phyloP scores from a whole-genome alignment of 2,797 vertebrate genomes.

The Austrolebias charrua region DNA sequence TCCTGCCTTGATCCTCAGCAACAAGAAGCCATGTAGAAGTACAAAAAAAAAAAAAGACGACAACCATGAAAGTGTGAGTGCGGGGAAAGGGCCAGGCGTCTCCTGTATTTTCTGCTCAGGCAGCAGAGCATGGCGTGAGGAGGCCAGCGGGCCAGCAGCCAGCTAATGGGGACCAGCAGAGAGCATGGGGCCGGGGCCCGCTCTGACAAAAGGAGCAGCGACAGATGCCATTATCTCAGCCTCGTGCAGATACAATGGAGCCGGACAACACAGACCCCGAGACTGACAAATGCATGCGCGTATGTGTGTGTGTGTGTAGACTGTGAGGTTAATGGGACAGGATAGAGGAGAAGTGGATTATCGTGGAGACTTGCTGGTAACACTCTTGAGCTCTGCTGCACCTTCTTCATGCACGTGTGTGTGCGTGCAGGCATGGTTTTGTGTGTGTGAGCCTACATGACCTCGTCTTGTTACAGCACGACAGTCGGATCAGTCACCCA shows the following conservation, averaged over 20 bases:
- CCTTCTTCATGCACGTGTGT: constrained; percentile 48
- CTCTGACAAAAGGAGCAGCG: constrained; percentile 77
- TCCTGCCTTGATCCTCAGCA: constrained; percentile 23
- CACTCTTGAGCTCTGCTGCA: constrained; percentile 68
- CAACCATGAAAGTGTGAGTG: constrained; percentile 48
- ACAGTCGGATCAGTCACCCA: constrained; percentile 72
- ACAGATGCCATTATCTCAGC: constrained; percentile 82
- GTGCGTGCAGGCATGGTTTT: constrained; percentile 37
- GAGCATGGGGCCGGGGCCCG: constrained; percentile 66
- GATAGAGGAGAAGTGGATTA: constrained; percentile 78
- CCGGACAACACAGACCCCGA: constrained; percentile 61
- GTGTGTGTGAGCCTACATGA: constrained; percentile 64
- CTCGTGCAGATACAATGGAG: constrained; percentile 75
- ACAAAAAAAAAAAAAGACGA: constrained; percentile 26
- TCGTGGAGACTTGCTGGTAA: constrained; percentile 67
- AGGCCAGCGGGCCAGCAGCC: constrained; percentile 72
- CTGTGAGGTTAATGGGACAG: constrained; percentile 77
- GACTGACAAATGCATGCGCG: constrained; percentile 49
- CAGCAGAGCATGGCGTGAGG: constrained; percentile 69
- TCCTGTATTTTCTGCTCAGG: constrained; percentile 71
- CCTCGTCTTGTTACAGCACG: constrained; percentile 67
- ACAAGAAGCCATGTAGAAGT: constrained; percentile 24
- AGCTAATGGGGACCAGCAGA: constrained; percentile 78
- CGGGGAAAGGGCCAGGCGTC: constrained; percentile 64
- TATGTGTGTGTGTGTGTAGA: constrained; percentile 43